Evolutionary conservation across 2,113 vertebrate species (phyloP).

Genomic region (Genyomyrus donnyi): DNA sequence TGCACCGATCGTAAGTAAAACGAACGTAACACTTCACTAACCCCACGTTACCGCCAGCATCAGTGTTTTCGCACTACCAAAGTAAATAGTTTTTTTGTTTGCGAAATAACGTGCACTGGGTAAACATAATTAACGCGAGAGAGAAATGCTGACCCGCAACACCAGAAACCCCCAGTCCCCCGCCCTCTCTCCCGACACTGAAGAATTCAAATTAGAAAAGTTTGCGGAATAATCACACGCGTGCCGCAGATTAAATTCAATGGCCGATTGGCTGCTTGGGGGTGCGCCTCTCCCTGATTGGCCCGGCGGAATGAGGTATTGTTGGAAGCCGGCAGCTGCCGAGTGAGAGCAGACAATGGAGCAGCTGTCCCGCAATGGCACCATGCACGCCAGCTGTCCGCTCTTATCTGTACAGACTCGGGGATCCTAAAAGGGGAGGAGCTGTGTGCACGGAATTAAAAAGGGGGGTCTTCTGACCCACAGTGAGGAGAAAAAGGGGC

Average conservation of each 20-base stretch:
- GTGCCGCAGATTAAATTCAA: constrained; percentile 89
- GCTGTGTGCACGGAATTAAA: constrained; percentile 80
- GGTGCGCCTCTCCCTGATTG: constrained; percentile 68
- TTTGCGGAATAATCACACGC: constrained; percentile 65
- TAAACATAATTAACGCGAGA: not conserved
- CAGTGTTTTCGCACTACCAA: not conserved
- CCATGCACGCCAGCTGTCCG: constrained; percentile 98
- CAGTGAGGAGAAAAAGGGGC: constrained; percentile 80
- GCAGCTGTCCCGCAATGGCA: constrained; percentile 98
- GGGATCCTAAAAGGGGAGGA: constrained; percentile 76
- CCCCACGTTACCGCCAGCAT: not conserved
- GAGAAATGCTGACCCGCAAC: not conserved
- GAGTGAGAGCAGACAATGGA: constrained; percentile 96
- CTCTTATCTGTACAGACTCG: constrained; percentile 81
- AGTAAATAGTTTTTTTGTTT: not conserved
- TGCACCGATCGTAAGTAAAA: constrained; percentile 89
- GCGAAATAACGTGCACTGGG: not conserved
- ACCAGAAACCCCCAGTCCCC: not conserved
- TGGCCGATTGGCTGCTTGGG: constrained; percentile 58
- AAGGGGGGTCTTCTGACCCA: constrained; percentile 94
- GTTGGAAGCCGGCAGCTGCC: constrained; percentile 79
- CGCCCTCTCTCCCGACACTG: constrained; percentile 15
- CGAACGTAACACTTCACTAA: not conserved
- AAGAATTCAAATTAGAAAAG: constrained; percentile 61
- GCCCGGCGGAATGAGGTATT: constrained; percentile 75